A percentile compares a stretch with the other conserved stretches of the same genome.
Evolutionary conservation across 2,113 vertebrate genomes (phyloP).

Genomic region (Edolisoma coerulescens): DNA sequence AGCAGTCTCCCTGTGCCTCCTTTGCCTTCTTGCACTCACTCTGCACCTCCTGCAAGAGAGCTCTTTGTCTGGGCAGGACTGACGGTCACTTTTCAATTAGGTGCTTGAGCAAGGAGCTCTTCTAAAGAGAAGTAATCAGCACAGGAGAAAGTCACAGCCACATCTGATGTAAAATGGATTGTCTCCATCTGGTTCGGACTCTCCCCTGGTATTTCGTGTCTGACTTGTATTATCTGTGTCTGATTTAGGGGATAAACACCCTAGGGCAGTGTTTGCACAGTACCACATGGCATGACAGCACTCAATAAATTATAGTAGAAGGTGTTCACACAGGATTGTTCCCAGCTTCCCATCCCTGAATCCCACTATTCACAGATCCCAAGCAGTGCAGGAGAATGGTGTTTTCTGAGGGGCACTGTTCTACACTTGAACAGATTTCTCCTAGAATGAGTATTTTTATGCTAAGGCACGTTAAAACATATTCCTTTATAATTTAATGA

Average conservation of each 20-base stretch:
- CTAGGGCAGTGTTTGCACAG: constrained; percentile 26
- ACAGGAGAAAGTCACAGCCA: not conserved
- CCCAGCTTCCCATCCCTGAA: not conserved
- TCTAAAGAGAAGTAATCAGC: not conserved
- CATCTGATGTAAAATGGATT: constrained; percentile 25
- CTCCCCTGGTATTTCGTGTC: constrained; percentile 17
- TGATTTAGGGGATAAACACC: constrained; percentile 51
- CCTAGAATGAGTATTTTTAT: not conserved
- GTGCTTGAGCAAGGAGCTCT: not conserved
- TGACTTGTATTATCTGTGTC: constrained; percentile 42
- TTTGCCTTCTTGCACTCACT: not conserved
- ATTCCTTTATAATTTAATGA: not conserved
- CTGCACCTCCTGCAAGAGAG: not conserved
- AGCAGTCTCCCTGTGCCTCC: not conserved
- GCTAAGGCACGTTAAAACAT: not conserved
- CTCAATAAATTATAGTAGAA: constrained; percentile 26
- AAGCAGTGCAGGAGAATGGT: not conserved
- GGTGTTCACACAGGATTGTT: not conserved
- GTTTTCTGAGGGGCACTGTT: not conserved
- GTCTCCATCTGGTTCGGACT: constrained; percentile 21
- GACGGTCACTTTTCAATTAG: not conserved
- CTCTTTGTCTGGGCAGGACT: not conserved
- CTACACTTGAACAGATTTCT: not conserved
- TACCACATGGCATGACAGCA: constrained; percentile 9
- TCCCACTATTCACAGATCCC: not conserved